These are phyloP conservation scores for Phyto melanocephala DNA, from an alignment of 2,888 invertebrate species.

Conservation along the genomic window DNA sequence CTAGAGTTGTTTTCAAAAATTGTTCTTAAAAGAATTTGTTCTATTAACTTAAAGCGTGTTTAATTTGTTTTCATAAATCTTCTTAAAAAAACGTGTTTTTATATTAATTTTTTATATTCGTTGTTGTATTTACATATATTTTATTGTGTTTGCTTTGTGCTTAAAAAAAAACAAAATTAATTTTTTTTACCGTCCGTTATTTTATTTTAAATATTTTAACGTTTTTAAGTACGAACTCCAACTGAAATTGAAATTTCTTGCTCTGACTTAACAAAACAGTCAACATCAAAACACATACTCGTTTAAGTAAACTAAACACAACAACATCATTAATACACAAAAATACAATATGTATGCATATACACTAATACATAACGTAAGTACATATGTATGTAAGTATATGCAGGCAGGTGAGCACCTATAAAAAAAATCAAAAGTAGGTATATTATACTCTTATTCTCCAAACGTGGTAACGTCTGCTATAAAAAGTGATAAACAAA, in stretches of 20 bases:
- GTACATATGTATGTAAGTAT: not conserved
- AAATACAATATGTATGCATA: not conserved
- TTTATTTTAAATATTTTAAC: conserved; percentile 57
- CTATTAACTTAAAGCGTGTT: not conserved
- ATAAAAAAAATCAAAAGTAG: conserved; percentile 14
- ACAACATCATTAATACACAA: conserved; percentile 20
- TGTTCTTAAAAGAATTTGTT: conserved; percentile 8
- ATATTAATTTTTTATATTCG: not conserved
- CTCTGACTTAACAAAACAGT: conserved; percentile 59
- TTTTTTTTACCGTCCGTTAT: conserved; percentile 48
- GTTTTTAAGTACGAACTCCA: conserved; percentile 65
- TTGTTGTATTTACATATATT: conserved; percentile 19
- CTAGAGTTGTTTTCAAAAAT: not conserved
- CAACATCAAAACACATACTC: conserved; percentile 20
- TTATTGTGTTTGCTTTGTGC: conserved; percentile 13
- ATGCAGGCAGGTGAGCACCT: conserved; percentile 38
- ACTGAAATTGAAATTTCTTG: conserved; percentile 64
- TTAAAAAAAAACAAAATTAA: not conserved
- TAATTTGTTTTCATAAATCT: conserved; percentile 22
- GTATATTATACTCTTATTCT: conserved; percentile 23
- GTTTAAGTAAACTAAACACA: conserved; percentile 28
- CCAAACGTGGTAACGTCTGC: conserved; percentile 59
- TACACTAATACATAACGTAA: not conserved
- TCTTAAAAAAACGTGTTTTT: conserved; percentile 50
- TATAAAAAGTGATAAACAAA: conserved; percentile 36